Evolutionary conservation across 2,113 vertebrate species (phyloP), one percentile per base, ranked within the genome.

Genomic region (Psilopsiagon aurifrons): DNA sequence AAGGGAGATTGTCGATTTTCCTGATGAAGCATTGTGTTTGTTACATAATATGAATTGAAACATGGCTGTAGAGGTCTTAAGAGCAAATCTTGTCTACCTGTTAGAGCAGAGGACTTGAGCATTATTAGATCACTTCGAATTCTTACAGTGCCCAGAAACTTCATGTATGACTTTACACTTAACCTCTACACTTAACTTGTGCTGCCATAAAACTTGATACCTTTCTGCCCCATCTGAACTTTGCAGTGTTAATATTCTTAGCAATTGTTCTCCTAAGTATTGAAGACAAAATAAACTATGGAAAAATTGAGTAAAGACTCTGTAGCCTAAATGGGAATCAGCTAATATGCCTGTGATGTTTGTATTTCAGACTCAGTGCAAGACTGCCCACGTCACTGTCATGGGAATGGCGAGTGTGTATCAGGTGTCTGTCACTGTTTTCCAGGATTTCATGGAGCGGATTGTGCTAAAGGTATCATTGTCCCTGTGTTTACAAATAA

Each of bases 381-480:
- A 97, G 99, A 99, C 97, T 99, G 99, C 97, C 99, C 99, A 49
- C 98, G 99, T 49, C 99, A 99, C 95, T 99, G 99, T 96, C 99
- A 99, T 82, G 99, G 99, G 57, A 99, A 99, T 88, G 99, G 99
- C 6, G 99, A 99, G 97, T 99, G 99, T 76, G 99, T 99, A 35
- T 99, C 99, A 13, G 99, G 99, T 62, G 97, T 99, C 86, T 99
- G 99, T 97, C 99, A 99, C 97, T 99, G 99, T 91, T 99, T 99
- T 93, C 99, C 99, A 19, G 99, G 99, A 93, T 99, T 99, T 97
- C 99, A 99, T 31, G 99, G 99, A 95, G 99, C 99, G 95, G 99
- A 99, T 93, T 99, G 99, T 94, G 99, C 99, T 94, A 99, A 99
- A 99, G 99, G 99, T 99, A 99, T 52, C 60, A 39, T 90, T 95